phyloP scores from a whole-genome alignment of 1,140 invertebrate species.

The Glomeris maerens region DNA sequence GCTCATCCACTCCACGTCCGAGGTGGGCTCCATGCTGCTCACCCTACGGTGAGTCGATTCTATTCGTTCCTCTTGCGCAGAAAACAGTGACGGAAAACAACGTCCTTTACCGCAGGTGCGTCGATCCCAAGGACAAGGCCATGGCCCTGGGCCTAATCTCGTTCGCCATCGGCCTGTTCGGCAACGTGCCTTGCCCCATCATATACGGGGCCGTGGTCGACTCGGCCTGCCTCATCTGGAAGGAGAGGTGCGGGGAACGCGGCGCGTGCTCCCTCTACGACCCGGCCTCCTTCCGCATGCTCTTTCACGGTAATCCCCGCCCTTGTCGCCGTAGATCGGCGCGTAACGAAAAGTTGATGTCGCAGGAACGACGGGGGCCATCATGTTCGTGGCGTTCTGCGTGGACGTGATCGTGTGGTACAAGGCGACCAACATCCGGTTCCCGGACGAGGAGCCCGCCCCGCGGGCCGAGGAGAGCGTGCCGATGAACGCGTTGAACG shows the following conservation, averaged over 20 bases:
- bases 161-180: slow-evolving; percentile 81
- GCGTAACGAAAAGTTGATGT: slow-evolving; percentile 15
- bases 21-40: slow-evolving; percentile 77
- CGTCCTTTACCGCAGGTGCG: slow-evolving; percentile 49
- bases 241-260: slow-evolving; percentile 57
- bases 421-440: slow-evolving; percentile 59
- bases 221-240: slow-evolving; percentile 76
- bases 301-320: slow-evolving; percentile 57
- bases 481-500: slow-evolving; percentile 7
- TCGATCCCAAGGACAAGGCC: slow-evolving; percentile 79
- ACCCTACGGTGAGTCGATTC: slow-evolving; percentile 41
- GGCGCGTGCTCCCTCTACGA: slow-evolving; percentile 76
- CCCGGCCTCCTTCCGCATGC: slow-evolving; percentile 60
- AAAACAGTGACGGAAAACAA: too few species aligned
- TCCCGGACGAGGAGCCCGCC: slow-evolving; percentile 37
- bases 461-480: slow-evolving; percentile 5
- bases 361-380: slow-evolving; percentile 58
- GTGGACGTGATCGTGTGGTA: slow-evolving; percentile 69
- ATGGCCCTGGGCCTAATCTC: slow-evolving; percentile 87
- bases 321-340: neutral
- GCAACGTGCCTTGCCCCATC: slow-evolving; percentile 86
- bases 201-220: slow-evolving; percentile 83
- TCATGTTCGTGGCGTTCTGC: slow-evolving; percentile 65
- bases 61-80: too few species aligned
- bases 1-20: slow-evolving; percentile 79